A percentile compares a stretch with the other conserved stretches of the same genome.
phyloP scores from a whole-genome alignment of 92 coral and sea anemone genomes.

The Porites cylindrica region DNA sequence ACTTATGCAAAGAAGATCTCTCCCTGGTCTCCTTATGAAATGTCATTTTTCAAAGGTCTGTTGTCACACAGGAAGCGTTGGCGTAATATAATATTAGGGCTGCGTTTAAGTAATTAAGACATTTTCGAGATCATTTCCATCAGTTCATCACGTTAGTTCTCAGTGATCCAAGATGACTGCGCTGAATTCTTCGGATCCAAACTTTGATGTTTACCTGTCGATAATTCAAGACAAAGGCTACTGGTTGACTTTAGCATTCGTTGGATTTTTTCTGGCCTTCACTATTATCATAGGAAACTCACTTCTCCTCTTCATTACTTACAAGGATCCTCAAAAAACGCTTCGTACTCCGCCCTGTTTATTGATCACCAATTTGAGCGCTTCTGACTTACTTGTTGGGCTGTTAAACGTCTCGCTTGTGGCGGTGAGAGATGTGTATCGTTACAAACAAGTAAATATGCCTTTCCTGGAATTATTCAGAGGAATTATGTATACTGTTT shows the following conservation, averaged over 20 bases:
- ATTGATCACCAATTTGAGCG: slow-evolving; percentile 32
- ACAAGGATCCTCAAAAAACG: slow-evolving; percentile 33
- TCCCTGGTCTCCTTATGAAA: too few species aligned
- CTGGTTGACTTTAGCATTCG: slow-evolving; percentile 25
- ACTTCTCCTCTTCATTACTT: slow-evolving; percentile 10
- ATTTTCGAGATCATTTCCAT: too few species aligned
- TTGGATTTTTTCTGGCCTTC: slow-evolving; percentile 22
- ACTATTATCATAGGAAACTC: slow-evolving; percentile 15
- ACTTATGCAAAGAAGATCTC: too few species aligned
- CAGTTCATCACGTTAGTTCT: too few species aligned
- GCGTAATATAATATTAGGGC: too few species aligned
- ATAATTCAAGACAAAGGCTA: slow-evolving; percentile 9
- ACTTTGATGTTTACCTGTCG: slow-evolving; percentile 25
- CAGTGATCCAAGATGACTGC: not conserved
- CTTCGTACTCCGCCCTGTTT: slow-evolving; percentile 28
- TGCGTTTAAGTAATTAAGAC: too few species aligned
- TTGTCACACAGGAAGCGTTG: too few species aligned
- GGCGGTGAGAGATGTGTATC: slow-evolving; percentile 42
- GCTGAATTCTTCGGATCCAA: slow-evolving; percentile 9
- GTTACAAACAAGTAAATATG: not conserved
- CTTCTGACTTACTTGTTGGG: slow-evolving; percentile 37
- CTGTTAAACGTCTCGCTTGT: slow-evolving; percentile 24
- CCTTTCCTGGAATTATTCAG: not conserved
- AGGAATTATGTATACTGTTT: not conserved
- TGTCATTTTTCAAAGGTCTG: too few species aligned